Conservation (phyloP, 2,888 invertebrate species). For the Epirrhoe tristata region DNA sequence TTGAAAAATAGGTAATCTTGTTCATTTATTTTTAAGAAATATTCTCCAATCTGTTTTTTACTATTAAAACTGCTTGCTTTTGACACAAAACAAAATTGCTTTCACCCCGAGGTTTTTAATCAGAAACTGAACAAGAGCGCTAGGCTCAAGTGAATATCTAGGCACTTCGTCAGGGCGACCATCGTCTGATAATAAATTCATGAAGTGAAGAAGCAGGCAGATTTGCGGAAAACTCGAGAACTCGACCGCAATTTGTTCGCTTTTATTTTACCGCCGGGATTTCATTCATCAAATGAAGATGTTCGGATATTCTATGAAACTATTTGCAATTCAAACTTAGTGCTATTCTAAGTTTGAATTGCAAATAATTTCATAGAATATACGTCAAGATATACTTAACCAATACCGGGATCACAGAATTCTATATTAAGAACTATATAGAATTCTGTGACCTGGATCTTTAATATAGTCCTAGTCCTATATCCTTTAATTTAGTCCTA, state of each 20-base stretch:
- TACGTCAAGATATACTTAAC: too few relatives aligned
- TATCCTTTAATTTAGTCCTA: too few relatives aligned
- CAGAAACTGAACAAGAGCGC: slow-evolving; percentile 23
- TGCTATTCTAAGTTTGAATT: background rate
- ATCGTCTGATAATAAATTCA: slow-evolving; percentile 36
- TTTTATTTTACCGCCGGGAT: slow-evolving; percentile 31
- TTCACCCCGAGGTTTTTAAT: slow-evolving; percentile 24
- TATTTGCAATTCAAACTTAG: background rate
- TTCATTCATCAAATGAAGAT: slow-evolving; percentile 12
- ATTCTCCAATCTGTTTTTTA: background rate
- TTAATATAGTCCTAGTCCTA: too few relatives aligned
- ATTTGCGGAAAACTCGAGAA: slow-evolving; percentile 33
- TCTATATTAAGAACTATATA: too few relatives aligned
- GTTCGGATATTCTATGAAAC: background rate
- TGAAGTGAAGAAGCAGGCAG: slow-evolving; percentile 31
- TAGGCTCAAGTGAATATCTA: slow-evolving; percentile 17
- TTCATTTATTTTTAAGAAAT: too few relatives aligned
- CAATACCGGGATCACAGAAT: background rate
- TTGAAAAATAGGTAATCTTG: too few relatives aligned
- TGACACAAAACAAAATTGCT: slow-evolving; percentile 20
- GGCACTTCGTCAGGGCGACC: slow-evolving; percentile 19
- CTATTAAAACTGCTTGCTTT: background rate
- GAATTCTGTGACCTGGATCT: too few relatives aligned
- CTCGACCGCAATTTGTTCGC: slow-evolving; percentile 34
- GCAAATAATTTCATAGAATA: background rate